Conservation (phyloP, 2,888 invertebrate species). For the Chironomus tentans region DNA sequence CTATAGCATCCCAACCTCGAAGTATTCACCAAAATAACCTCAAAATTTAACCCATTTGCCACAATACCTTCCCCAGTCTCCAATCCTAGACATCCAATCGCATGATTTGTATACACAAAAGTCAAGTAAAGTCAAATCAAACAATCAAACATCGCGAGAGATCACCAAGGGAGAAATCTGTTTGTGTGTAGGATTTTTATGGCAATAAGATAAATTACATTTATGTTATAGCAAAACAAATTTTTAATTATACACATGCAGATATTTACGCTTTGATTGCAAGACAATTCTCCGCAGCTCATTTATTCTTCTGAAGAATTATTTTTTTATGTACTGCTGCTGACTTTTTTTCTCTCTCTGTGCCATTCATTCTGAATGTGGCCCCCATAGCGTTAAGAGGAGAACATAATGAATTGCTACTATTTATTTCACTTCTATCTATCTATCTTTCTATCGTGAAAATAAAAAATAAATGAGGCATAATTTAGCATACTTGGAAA, state of each 20-base stretch:
- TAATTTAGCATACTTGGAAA: background rate
- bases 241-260: conserved; percentile 21
- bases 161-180: too few relatives aligned
- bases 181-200: background rate
- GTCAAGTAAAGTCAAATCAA: too few relatives aligned
- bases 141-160: too few relatives aligned
- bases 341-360: background rate
- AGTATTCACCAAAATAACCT: too few relatives aligned
- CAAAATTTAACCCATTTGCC: too few relatives aligned
- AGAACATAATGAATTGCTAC: background rate
- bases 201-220: background rate
- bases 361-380: background rate
- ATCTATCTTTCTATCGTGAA: background rate
- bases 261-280: conserved; percentile 3
- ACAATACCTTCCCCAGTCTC: too few relatives aligned
- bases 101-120: too few relatives aligned
- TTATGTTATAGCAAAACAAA: background rate
- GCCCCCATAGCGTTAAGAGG: background rate
- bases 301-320: background rate
- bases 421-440: background rate
- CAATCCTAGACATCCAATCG: too few relatives aligned
- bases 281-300: conserved; percentile 1
- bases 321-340: background rate
- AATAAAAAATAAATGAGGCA: background rate
- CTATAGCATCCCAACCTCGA: too few relatives aligned